Conservation (phyloP, 2,113 vertebrate species). For the Sinocyclocheilus grahami region DNA sequence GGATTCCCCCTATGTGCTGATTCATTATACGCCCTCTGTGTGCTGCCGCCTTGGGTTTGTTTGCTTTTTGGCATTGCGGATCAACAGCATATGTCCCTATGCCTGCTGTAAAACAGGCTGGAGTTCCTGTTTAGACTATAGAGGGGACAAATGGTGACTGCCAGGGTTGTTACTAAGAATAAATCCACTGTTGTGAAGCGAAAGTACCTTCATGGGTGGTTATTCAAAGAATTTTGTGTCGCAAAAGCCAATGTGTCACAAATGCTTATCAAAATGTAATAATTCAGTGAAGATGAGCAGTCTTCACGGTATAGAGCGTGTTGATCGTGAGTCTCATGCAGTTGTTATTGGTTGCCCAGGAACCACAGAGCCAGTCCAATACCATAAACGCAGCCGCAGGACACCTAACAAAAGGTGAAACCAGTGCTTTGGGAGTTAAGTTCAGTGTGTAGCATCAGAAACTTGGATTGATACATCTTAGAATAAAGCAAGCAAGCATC, state of each 20-base stretch:
- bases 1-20: constrained; percentile 34
- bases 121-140: constrained; percentile 14
- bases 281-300: neutral
- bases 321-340: constrained; percentile 6
- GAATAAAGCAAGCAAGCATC: neutral
- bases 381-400: constrained; percentile 52
- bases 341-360: constrained; percentile 64
- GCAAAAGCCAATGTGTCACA: neutral
- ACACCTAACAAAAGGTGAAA: constrained; percentile 52
- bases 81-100: constrained; percentile 13
- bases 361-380: constrained; percentile 59
- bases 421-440: constrained; percentile 32
- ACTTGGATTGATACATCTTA: neutral
- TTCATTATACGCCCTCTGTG: constrained; percentile 24
- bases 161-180: neutral
- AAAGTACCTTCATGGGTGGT: neutral
- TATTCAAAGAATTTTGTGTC: neutral
- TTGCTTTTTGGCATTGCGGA: constrained; percentile 36
- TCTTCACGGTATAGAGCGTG: neutral
- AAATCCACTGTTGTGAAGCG: neutral
- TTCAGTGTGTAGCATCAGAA: constrained; percentile 17
- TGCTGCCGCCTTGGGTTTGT: constrained; percentile 6
- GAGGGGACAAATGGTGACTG: neutral
- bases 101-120: neutral
- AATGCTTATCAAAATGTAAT: neutral